Base-by-base conservation (phyloP, 1,140 invertebrate species). In the Tyrophagus putrescentiae region DNA sequence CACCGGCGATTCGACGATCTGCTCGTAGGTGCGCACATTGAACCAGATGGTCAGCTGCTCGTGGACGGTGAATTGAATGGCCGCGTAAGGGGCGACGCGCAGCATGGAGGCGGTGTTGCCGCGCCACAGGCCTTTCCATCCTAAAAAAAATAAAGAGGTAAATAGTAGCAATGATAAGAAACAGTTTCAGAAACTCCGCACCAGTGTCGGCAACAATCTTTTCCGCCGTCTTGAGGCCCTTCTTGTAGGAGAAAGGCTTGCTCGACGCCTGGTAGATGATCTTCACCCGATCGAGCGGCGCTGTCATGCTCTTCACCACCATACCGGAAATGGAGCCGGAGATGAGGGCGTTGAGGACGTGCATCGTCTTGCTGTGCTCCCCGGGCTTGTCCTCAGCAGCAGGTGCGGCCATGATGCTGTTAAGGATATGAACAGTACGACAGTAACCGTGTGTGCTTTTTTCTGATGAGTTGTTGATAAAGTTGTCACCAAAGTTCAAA, bases 101-200 rank as follows among this genome's bases (percentile, higher is more conserved):
- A 48, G 23, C 45, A 48, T 25, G 7, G 45, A 48, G 7, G 45
- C 45, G 31, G 45, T 25, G 31, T 48, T 48, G 45, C 45, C 45
- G 9, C 45, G 45, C 45, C 45, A 48, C 45, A 48, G 23, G 7
- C 7, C 7, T 7, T 48, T 6, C 7, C 23, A 7, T 7, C 45
- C 45, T 48, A 21, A 48, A 48, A 48, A 7, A 7, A 48, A 48
- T 9, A 6, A 48, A 39, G 36, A 39, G 21, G 36, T 13, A 21
- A 13, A 39, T 39, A 13, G 36, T 13, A 39, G 36, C 36, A 39
- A 13, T 39, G 21, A 21, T 39, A 39, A 39, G 13, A 13, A 39
- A 39, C 36, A 21, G 36, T 21, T 39, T 13, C 13, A 39, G 21
- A 25, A 6, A 48, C 18, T 48, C 23, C 18, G 7, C 23, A 48